Evolutionary conservation across 2,797 vertebrate genomes (phyloP), one percentile per base, ranked within the genome.

Genomic region (Anabacerthia variegaticeps): DNA sequence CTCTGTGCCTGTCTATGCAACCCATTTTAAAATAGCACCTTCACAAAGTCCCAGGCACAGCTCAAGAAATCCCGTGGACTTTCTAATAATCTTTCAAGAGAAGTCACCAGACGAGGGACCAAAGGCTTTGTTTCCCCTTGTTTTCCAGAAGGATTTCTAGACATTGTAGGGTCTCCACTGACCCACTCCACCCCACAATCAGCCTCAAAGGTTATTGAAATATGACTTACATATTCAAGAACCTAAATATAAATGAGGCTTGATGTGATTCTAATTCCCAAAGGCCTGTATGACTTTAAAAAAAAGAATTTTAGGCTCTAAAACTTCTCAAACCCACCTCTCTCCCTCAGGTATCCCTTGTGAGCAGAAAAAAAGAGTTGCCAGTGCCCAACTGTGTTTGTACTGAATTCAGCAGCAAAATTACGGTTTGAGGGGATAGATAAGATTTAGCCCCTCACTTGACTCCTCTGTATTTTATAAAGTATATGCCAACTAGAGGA

Each of bases 61-160:
- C 2, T 30, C 63, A 32, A 79, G 36, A 87, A 74, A 48, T 68
- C 41, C 52, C 26, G 76, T 84, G 85, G 69, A 28, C 78, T 85
- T 86, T 61, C 49, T 62, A 90, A 83, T 44, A 71, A 51, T 65
- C 58, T 88, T 91, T 56, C n/a, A 63, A 71, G 81, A 89, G 58
- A 84, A 87, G 30, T 27, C 32, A 74, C 61, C 52, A 78, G 66
- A 68, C 62, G 82, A 65, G 11, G 22, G 37, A 77, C 39, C 7
- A 6, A 94, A 93, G 74, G 17, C 16, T 90, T 92, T 95, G 49
- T 51, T 84, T 89, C 54, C 67, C 23, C 32, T 86, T 56, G 36
- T 11, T 69, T 28, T 56, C 55, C 24, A 72, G 82, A 85, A 72
- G 65, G 84, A 44, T 92, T 96, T 94, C 27, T 52, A 34, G 48